Base-by-base conservation (phyloP, 2,113 vertebrate species). In the Melanerpes aurifrons region DNA sequence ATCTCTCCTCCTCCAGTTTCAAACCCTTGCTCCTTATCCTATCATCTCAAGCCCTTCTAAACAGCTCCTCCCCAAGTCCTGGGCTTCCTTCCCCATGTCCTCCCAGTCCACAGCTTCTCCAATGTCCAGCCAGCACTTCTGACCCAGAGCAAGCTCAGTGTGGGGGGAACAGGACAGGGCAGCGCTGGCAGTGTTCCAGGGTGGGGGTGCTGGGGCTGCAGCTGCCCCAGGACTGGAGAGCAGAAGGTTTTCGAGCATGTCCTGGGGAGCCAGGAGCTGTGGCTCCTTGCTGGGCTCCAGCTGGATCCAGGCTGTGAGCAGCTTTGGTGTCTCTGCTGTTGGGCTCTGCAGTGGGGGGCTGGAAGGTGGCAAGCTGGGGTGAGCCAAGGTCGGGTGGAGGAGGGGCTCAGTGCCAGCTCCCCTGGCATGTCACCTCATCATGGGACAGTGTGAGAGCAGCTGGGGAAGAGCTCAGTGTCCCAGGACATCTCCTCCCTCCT, bases 351-450 rank as follows among this genome's bases (percentile, higher is more conserved):
- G 24, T 32, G 6, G 32, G n/a, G 17, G 8, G 12, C 22, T 54
- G 74, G 50, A 37, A 66, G 59, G 45, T 28, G 67, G 57, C 53
- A 35, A 1, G 0, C 2, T 1, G 4, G n/a, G 24, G 26, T 0
- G 47, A 76, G 48, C 28, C 1, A 4, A 64, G 64, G 72, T 6
- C 40, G 31, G 37, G 28, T 19, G 4, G 1, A 12, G 56, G 18
- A 6, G 32, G 10, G 35, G 13, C 54, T 48, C 4, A 5, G 32
- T n/a, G 69, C 43, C 88, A 53, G 26, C 29, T 35, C 37, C 40
- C 48, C 53, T 13, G 56, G 71, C 83, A 63, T 8, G 0, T 24
- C 3, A 4, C 37, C 43, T 35, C 2, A 1, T 0, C 2, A 12
- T 6, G 12, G 15, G 82, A 6, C 2, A 15, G 5, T 7, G 64